These are phyloP conservation scores for Chinchilla lanigera DNA, from an alignment of 2,113 vertebrate genomes.

Conservation along the genomic window DNA sequence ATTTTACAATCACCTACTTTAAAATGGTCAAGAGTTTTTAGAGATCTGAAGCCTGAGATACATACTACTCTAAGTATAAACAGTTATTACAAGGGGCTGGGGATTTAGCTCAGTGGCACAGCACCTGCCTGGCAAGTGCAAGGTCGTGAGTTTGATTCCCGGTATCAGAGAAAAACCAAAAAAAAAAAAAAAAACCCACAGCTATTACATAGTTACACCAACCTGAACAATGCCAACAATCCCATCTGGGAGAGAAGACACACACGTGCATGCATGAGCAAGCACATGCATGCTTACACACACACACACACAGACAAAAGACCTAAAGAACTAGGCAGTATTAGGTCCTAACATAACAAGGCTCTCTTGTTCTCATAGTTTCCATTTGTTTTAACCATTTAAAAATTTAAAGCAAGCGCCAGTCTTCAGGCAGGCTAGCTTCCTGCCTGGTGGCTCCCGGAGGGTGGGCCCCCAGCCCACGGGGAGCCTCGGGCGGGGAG, in stretches of 20 bases:
- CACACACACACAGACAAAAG: rapidly evolving
- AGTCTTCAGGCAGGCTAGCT: no score
- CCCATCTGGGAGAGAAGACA: not conserved
- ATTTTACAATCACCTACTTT: not conserved
- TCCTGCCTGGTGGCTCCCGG: no score
- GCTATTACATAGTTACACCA: not conserved
- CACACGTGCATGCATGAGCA: rapidly evolving
- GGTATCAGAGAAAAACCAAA: no score
- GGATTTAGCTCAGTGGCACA: no score
- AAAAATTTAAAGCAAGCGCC: not conserved
- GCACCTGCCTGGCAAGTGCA: no score
- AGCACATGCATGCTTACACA: no score
- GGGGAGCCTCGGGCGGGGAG: no score
- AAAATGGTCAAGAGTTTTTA: not conserved
- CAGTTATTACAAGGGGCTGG: no score
- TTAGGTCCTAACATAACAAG: not conserved
- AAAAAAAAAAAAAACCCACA: no score
- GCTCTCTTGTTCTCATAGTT: not conserved
- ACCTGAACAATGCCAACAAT: not conserved
- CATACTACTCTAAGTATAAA: not conserved
- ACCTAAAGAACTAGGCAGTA: not conserved
- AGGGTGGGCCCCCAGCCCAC: no score
- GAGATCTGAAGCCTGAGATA: not conserved
- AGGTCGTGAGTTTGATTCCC: no score
- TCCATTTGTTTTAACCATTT: not conserved